Evolutionary conservation across 2,113 vertebrate genomes (phyloP), one percentile per base, ranked within the genome.

Genomic region (Pelusios castaneus): DNA sequence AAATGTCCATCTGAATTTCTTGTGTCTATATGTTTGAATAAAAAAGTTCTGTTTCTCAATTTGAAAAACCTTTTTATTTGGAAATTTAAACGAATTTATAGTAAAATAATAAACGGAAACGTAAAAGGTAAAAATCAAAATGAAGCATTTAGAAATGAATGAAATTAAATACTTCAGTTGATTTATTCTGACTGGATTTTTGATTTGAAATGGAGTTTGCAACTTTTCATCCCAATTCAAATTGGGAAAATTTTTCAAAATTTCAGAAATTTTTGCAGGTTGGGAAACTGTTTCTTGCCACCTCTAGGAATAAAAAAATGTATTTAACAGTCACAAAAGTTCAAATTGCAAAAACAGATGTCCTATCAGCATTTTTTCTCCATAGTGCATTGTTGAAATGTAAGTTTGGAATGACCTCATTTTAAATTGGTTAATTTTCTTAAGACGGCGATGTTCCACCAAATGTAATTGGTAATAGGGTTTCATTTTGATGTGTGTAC

Each of bases 291-390:
- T 60, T 70, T 22, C n/a, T 21, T 19, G 25, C 19, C n/a, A 38
- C 38, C 16, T 21, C 63, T 70, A 70, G 63, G 19, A 70, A 70
- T 19, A 83, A 58, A 51, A 24, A 92, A 87, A 77, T 0, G 0
- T 22, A 75, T 13, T 89, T 67, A 49, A 34, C 51, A 38, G 9
- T 82, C 38, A 24, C 29, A n/a, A 8, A 5, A 24, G 47, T 75
- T 87, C 83, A 47, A 76, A 10, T 24, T 56, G 1, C 47, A 67
- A n/a, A 43, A 78, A 41, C 31, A 73, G 34, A 41, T 41, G 10
- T 13, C 43, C 45, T 45, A 2, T 75, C n/a, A 24, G 41, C 70
- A 47, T 85, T 31, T 80, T 31, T 49, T 85, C 45, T 78, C 49
- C 85, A 82, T 34, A 80, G 21, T 49, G 31, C 27, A 4, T 58